phyloP scores from a whole-genome alignment of 2,113 vertebrate species.

The Tautogolabrus adspersus region DNA sequence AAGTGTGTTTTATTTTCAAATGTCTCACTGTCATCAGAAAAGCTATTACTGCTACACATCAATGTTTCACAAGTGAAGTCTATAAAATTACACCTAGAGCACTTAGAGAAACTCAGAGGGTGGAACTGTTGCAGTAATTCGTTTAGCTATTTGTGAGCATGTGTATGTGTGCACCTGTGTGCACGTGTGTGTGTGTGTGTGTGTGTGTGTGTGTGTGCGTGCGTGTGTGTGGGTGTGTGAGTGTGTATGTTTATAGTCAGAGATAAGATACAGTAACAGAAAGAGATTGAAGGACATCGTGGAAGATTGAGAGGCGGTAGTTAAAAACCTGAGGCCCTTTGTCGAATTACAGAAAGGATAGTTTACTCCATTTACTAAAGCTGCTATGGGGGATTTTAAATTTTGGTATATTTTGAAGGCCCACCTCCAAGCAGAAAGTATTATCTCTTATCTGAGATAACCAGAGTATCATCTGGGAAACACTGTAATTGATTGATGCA shows the following conservation, averaged over 20 bases:
- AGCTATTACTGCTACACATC: conserved; percentile 21
- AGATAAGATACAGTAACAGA: neutral
- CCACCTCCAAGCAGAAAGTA: too few species aligned
- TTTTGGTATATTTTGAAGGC: too few species aligned
- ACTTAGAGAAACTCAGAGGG: conserved; percentile 23
- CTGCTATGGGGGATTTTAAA: too few species aligned
- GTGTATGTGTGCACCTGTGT: too few species aligned
- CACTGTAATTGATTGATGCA: too few species aligned
- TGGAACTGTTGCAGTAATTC: neutral
- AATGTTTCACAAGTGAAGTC: conserved; percentile 13
- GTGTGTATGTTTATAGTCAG: neutral
- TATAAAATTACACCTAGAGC: conserved; percentile 2
- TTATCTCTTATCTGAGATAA: too few species aligned
- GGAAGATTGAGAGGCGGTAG: neutral
- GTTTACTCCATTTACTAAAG: neutral
- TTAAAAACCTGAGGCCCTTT: conserved; percentile 20
- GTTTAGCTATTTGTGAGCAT: neutral
- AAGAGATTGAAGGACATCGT: conserved; percentile 25
- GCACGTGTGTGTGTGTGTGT: neutral
- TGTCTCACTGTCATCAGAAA: neutral
- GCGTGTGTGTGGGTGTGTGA: too few species aligned
- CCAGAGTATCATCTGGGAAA: too few species aligned
- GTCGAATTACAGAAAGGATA: conserved; percentile 29
- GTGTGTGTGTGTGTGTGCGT: neutral
- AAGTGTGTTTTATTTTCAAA: neutral